phyloP scores from a whole-genome alignment of 2,113 vertebrate genomes.

The Semicossyphus pulcher region DNA sequence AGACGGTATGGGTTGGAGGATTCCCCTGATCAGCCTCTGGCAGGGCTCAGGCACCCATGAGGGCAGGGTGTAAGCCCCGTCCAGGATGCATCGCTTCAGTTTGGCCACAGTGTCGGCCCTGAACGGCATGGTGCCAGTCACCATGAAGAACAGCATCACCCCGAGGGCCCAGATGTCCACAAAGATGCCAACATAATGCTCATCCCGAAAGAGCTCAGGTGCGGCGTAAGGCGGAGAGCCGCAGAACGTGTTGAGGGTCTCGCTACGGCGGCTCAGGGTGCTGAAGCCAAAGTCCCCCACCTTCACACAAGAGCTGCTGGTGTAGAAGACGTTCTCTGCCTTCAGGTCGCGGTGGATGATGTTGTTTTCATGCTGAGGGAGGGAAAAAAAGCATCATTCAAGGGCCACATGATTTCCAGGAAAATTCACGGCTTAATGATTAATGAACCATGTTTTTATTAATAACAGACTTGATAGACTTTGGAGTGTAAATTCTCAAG shows the following conservation, averaged over 20 bases:
- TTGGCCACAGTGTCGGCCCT: conserved; percentile 95
- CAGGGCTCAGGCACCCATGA: conserved; percentile 88
- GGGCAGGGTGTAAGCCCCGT: conserved; percentile 88
- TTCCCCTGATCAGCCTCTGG: conserved; percentile 88
- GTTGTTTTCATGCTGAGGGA: conserved; percentile 91
- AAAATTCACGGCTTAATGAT: not conserved
- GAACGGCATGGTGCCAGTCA: conserved; percentile 93
- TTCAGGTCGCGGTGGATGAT: conserved; percentile 97
- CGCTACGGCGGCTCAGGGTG: conserved; percentile 89
- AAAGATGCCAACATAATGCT: conserved; percentile 90
- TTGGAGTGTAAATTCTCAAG: too few relatives aligned
- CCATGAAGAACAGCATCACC: conserved; percentile 95
- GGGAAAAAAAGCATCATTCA: conserved; percentile 6
- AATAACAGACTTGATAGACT: not conserved
- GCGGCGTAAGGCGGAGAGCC: conserved; percentile 97
- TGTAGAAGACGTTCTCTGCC: conserved; percentile 96
- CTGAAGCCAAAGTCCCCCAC: conserved; percentile 99
- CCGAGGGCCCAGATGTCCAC: conserved; percentile 97
- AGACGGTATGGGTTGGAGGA: conserved; percentile 88
- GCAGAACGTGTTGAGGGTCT: conserved; percentile 95
- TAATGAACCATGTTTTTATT: not conserved
- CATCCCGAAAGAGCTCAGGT: conserved; percentile 94
- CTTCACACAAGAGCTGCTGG: conserved; percentile 92
- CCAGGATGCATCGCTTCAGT: conserved; percentile 94
- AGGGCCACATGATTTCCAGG: not conserved